Conservation (phyloP, 2,113 vertebrate genomes). For the Gopherus evgoodei region DNA sequence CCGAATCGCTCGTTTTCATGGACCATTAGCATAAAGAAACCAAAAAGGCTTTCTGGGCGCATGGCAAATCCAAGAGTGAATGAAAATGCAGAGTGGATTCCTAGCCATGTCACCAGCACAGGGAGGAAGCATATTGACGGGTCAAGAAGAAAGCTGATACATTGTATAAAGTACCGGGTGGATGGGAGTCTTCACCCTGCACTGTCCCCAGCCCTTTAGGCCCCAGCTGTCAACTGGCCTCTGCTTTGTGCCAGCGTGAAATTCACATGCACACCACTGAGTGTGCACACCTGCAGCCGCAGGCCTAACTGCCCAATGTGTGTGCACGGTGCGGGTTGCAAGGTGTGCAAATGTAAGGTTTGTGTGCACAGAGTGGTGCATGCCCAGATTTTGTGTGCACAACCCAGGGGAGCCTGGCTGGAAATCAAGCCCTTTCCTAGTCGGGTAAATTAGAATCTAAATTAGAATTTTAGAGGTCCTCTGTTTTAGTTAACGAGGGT, state of each 20-base stretch:
- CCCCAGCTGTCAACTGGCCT: background rate
- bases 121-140: background rate
- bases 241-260: background rate
- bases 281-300: background rate
- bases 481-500: background rate
- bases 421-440: background rate
- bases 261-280: background rate
- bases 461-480: background rate
- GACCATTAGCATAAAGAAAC: background rate
- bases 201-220: background rate
- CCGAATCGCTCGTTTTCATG: background rate
- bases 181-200: background rate
- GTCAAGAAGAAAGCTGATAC: background rate
- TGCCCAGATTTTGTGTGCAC: background rate
- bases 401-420: background rate
- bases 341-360: background rate
- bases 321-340: too few relatives aligned
- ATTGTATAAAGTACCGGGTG: background rate
- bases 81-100: background rate
- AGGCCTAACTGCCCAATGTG: background rate
- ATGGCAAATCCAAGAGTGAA: background rate
- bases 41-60: background rate
- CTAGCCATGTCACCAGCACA: background rate
- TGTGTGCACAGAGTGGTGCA: background rate
- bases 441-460: background rate